Percentiles rank a stretch among this genome's conserved stretches.
Evolutionary conservation across 2,113 vertebrate genomes (phyloP).

Genomic region (Halichoeres trimaculatus): DNA sequence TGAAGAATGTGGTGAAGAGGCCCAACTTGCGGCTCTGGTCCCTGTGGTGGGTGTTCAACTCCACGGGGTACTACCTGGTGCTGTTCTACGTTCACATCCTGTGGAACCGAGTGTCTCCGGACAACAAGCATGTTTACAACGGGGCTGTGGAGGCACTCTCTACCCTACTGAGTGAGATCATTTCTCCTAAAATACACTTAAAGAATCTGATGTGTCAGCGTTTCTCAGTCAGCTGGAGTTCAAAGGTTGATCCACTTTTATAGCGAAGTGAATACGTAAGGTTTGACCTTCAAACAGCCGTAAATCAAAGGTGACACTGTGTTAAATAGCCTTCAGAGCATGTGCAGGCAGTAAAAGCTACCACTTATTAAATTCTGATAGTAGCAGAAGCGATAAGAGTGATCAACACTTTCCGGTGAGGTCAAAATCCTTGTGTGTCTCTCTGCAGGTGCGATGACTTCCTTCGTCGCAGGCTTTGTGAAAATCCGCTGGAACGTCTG

Average conservation of each 20-base stretch:
- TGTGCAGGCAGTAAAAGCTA: neutral
- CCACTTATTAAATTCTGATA: too few species aligned
- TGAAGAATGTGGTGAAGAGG: conserved; percentile 64
- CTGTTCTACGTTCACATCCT: conserved; percentile 93
- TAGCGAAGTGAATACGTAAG: conserved; percentile 6
- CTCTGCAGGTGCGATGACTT: conserved; percentile 84
- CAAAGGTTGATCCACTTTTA: neutral
- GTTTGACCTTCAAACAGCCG: neutral
- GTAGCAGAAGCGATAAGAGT: too few species aligned
- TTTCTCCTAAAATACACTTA: neutral
- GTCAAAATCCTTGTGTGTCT: neutral
- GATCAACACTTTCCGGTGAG: too few species aligned
- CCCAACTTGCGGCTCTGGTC: conserved; percentile 93
- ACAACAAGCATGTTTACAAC: conserved; percentile 86
- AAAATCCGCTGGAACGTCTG: conserved; percentile 91
- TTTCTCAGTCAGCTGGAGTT: too few species aligned
- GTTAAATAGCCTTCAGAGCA: neutral
- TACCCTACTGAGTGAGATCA: conserved; percentile 88
- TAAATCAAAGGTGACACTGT: conserved; percentile 8
- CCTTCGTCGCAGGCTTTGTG: conserved; percentile 87
- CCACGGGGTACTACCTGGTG: conserved; percentile 93
- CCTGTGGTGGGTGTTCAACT: conserved; percentile 97
- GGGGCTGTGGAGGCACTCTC: conserved; percentile 93
- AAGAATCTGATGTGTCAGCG: too few species aligned
- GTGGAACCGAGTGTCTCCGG: conserved; percentile 84